Conservation (phyloP, 2,797 vertebrate species). For the Otolemur crassicaudatus region DNA sequence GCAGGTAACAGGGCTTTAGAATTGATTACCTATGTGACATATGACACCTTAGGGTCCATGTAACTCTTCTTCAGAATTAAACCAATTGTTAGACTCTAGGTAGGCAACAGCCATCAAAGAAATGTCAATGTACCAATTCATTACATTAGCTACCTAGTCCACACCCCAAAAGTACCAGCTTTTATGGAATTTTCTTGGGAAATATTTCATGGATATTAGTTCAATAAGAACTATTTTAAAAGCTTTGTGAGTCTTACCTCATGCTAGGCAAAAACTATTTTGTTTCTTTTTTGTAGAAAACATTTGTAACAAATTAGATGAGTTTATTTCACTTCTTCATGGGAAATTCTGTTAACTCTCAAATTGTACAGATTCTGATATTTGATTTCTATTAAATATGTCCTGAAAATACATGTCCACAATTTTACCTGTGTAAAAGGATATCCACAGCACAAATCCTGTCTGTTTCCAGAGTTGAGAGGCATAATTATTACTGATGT, state of each 20-base stretch:
- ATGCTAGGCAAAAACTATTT: not conserved
- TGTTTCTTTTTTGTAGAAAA: constrained; percentile 17
- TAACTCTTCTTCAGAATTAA: not conserved
- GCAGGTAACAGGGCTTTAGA: not conserved
- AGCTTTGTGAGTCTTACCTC: not conserved
- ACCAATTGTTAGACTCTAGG: not conserved
- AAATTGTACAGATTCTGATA: not conserved
- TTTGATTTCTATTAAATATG: not conserved
- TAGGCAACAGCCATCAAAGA: not conserved
- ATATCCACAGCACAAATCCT: not conserved
- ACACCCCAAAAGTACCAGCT: not conserved
- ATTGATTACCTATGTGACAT: not conserved
- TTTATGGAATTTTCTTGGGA: not conserved
- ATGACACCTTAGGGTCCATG: not conserved
- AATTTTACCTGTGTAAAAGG: not conserved
- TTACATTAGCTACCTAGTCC: not conserved
- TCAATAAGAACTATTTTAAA: constrained; percentile 6
- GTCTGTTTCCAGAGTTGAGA: not conserved
- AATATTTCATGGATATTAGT: not conserved
- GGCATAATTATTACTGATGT: not conserved
- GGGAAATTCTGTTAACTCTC: not conserved
- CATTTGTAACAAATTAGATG: not conserved
- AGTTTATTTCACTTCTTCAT: constrained; percentile 2
- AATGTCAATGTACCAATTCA: not conserved
- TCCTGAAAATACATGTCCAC: not conserved